Base-by-base conservation (phyloP, 2,888 invertebrate genomes). In the Spatulosminthurus flaviceps region DNA sequence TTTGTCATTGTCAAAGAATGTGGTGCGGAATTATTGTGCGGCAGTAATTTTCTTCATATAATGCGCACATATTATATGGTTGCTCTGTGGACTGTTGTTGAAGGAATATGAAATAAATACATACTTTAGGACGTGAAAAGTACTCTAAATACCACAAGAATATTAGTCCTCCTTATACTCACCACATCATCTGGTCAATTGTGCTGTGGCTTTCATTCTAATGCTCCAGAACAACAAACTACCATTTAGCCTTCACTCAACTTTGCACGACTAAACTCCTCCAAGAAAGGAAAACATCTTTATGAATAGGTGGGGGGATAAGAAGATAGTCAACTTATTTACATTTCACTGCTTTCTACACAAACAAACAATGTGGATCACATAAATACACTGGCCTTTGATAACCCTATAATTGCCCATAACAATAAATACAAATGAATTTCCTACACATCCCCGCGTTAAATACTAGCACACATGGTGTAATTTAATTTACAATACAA, bases 331-430 rank as follows among this genome's bases (percentile, higher is more conserved):
- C 64, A 61, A 75, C 34, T 60, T 64, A 61, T 75, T 75, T 61
- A 75, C 75, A 64, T 75, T 41, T 75, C 64, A 66, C 75, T 75
- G 75, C 75, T 60, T 66, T 75, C 64, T n/a, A n/a, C n/a, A n/a
- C n/a, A n/a, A n/a, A n/a, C n/a, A n/a, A n/a, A n/a, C n/a, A n/a
- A n/a, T n/a, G n/a, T n/a, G n/a, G n/a, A n/a, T n/a, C n/a, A n/a
- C n/a, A n/a, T n/a, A n/a, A n/a, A n/a, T n/a, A n/a, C n/a, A n/a
- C n/a, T n/a, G n/a, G n/a, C n/a, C n/a, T n/a, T n/a, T n/a, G n/a
- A n/a, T n/a, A n/a, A n/a, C n/a, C n/a, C n/a, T n/a, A n/a, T n/a
- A n/a, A n/a, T n/a, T n/a, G n/a, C n/a, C n/a, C n/a, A n/a, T n/a
- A n/a, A n/a, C 75, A 75, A 64, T 75, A 75, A 28, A 22, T 41